These are phyloP conservation scores for Orchestes rusci DNA, from an alignment of 2,888 invertebrate genomes.

Conservation along the genomic window DNA sequence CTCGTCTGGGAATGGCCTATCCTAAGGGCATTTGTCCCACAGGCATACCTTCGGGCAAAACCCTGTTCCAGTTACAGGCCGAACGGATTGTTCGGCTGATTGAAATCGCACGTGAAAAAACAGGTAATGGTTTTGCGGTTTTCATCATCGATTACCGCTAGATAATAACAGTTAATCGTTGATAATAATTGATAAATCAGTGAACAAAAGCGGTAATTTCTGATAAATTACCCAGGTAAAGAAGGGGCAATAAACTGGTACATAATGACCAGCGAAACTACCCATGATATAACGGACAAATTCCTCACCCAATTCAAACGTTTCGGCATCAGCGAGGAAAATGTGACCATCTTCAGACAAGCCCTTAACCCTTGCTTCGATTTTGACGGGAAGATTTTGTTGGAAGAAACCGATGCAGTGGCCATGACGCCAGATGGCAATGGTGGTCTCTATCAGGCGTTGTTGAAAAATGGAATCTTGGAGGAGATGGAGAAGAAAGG, in stretches of 20 bases:
- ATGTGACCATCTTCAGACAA: constrained; percentile 87
- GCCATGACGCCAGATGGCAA: constrained; percentile 90
- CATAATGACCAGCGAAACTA: constrained; percentile 96
- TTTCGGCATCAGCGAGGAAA: constrained; percentile 76
- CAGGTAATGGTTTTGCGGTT: constrained; percentile 47
- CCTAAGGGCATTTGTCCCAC: constrained; percentile 98
- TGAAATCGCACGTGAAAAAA: constrained; percentile 62
- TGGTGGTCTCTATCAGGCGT: constrained; percentile 75
- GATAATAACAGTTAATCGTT: not conserved
- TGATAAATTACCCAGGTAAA: too few species aligned
- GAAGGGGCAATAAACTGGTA: constrained; percentile 67
- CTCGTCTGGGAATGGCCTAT: constrained; percentile 79
- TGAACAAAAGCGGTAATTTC: not conserved
- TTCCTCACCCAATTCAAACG: constrained; percentile 74
- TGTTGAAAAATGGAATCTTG: constrained; percentile 68
- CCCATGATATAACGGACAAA: constrained; percentile 72
- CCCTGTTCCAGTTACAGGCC: constrained; percentile 91
- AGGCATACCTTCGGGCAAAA: constrained; percentile 80
- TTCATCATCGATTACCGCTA: too few species aligned
- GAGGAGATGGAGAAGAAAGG: constrained; percentile 72
- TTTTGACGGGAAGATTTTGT: constrained; percentile 85
- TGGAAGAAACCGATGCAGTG: constrained; percentile 72
- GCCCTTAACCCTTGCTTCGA: constrained; percentile 89
- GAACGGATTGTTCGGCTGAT: constrained; percentile 78
- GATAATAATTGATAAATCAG: too few species aligned